Evolutionary conservation across 2,888 invertebrate genomes (phyloP), one percentile per base, ranked within the genome.

Genomic region (Chymomyza caudatula): DNA sequence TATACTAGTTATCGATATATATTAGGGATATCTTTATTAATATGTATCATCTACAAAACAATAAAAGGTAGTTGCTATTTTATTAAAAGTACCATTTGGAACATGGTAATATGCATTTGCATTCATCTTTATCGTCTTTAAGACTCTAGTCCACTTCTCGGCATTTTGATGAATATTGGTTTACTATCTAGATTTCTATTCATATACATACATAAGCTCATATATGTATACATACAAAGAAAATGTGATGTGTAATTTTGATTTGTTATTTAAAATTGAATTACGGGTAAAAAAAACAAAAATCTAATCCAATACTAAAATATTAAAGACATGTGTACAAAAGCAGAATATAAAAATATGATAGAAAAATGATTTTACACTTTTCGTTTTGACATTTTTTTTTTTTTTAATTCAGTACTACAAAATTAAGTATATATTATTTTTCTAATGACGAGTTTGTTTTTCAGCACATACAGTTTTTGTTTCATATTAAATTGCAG

Each of bases 231-330:
- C n/a, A 37, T 37, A 37, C 15, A 70, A 72, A 70, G 54, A 51
- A 53, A 70, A 68, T 79, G 79, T 79, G 83, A 79, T 80, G 84
- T 71, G 60, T 71, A 71, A 42, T 73, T 83, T 69, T 80, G 66
- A 67, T 80, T 80, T 81, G 67, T 72, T 59, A 69, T 68, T 81
- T 76, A 78, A 71, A 81, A 85, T 77, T 75, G 72, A 85, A 83
- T 72, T 81, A 81, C 81, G 81, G 81, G 81, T 81, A 85, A 83
- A 74, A 47, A 56, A 69, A 58, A 76, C 74, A 62, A 57, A n/a
- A 54, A 44, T 43, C 15, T 37, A 37, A 37, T 37, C 29, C 29
- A 37, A 37, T 37, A 25, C 51, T 42, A 29, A 57, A 65, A 65
- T 43, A 55, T 0, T 37, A 19, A 23, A 37, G 15, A 37, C 5